Percentiles rank a stretch among this genome's conserved stretches.
These are phyloP conservation scores for Poeciliopsis turneri DNA, from an alignment of 2,797 vertebrate species.

Conservation along the genomic window DNA sequence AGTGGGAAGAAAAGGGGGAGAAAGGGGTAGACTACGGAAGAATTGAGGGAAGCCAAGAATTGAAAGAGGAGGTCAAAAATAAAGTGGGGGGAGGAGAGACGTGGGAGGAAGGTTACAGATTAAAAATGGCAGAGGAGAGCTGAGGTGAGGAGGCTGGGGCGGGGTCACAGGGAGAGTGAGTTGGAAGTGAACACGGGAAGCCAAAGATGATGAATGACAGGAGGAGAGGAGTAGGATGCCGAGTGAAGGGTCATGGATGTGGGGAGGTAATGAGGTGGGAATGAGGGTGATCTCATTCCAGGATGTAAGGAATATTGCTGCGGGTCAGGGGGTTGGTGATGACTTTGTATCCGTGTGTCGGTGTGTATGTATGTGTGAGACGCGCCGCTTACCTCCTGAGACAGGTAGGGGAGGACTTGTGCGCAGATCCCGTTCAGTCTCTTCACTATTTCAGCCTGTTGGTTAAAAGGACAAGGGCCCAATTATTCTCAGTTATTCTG, in stretches of 20 bases:
- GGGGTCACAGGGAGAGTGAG: constrained; percentile 46
- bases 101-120: constrained; percentile 24
- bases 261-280: constrained; percentile 69
- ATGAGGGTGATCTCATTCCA: constrained; percentile 73
- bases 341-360: constrained; percentile 33
- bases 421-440: constrained; percentile 97
- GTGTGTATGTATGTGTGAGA: constrained; percentile 3
- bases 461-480: neutral
- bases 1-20: constrained; percentile 12
- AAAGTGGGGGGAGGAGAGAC: constrained; percentile 6
- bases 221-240: constrained; percentile 44
- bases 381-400: constrained; percentile 88
- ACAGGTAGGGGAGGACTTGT: constrained; percentile 97
- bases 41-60: neutral
- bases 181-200: constrained; percentile 50
- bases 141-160: constrained; percentile 26
- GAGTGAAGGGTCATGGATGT: constrained; percentile 59
- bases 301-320: constrained; percentile 59
- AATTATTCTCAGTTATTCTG: neutral
- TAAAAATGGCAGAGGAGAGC: constrained; percentile 45
- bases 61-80: constrained; percentile 26
- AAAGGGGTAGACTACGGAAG: constrained; percentile 5
- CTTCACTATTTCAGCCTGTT: constrained; percentile 96
- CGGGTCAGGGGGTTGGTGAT: constrained; percentile 60
- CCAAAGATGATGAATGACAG: constrained; percentile 63